Evolutionary conservation across 2,113 vertebrate species (phyloP).

Genomic region (Monopterus albus): DNA sequence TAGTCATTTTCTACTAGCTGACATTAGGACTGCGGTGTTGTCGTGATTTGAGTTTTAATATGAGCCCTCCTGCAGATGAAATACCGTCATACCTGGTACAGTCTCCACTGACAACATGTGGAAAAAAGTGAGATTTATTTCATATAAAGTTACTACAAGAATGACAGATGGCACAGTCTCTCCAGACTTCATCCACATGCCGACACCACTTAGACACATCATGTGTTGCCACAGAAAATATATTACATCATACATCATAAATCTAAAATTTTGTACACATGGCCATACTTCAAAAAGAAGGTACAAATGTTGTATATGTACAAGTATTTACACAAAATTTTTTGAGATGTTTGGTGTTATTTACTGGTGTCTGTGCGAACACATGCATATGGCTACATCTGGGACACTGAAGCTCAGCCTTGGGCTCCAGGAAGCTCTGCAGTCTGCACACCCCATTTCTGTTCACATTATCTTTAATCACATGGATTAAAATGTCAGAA

Average conservation of each 20-base stretch:
- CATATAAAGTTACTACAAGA: constrained; percentile 59
- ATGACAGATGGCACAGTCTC: constrained; percentile 39
- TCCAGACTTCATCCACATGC: constrained; percentile 23
- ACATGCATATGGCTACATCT: constrained; percentile 18
- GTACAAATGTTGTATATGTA: constrained; percentile 60
- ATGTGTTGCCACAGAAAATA: constrained; percentile 72
- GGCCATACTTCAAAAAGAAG: constrained; percentile 51
- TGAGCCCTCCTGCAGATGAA: neutral
- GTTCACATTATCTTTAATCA: constrained; percentile 51
- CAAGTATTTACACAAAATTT: constrained; percentile 64
- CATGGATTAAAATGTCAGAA: constrained; percentile 29
- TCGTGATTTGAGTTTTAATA: neutral
- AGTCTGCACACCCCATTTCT: neutral
- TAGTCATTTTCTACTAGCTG: too few species aligned
- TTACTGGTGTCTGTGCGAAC: constrained; percentile 32
- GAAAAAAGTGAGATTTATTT: constrained; percentile 68
- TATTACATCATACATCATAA: constrained; percentile 93
- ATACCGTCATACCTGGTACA: neutral
- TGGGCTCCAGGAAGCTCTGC: neutral
- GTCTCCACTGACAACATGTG: constrained; percentile 16
- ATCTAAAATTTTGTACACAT: constrained; percentile 78
- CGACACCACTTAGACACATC: constrained; percentile 15
- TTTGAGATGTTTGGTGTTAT: constrained; percentile 18
- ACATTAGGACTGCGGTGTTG: neutral
- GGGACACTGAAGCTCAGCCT: constrained; percentile 1